phyloP scores from a whole-genome alignment of 2,113 vertebrate species.

The cattle (Bos taurus) region ARS-UCD2.0 NC_037335.1:1837001-1837500 shows the following conservation, averaged over 20 bases:
- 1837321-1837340: background rate
- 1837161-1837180: accelerated
- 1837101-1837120: background rate
- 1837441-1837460: background rate
- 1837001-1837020: background rate
- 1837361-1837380: background rate
- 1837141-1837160: background rate
- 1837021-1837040: background rate
- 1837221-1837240: background rate
- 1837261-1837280: background rate
- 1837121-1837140: accelerated
- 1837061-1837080: background rate
- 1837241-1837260: too few species aligned
- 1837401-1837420: background rate
- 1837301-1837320: background rate
- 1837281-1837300: background rate
- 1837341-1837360: background rate
- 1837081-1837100: background rate
- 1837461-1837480: background rate
- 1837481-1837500: background rate
- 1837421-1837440: background rate
- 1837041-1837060: background rate
- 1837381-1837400: accelerated
- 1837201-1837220: background rate
- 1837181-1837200: too few species aligned